Base-by-base conservation (phyloP, 2,888 invertebrate species). In the Congeria kusceri region DNA sequence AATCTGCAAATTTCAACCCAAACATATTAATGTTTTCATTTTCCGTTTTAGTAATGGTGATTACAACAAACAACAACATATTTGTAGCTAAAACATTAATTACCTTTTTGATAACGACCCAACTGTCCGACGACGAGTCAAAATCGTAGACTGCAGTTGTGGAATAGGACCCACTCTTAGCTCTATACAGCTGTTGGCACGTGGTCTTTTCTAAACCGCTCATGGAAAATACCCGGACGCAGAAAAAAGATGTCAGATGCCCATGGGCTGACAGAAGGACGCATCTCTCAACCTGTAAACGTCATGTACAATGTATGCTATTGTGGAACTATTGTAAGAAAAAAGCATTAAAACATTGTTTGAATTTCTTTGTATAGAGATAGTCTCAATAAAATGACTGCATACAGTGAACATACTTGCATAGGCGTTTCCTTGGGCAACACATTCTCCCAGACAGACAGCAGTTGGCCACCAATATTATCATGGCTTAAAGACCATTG, bases 61-160 rank as follows among this genome's bases (percentile, higher is more conserved):
- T n/a, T n/a, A n/a, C n/a, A n/a, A n/a, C n/a, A n/a, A n/a, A n/a
- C n/a, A n/a, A n/a, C n/a, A n/a, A n/a, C n/a, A n/a, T n/a, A n/a
- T n/a, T n/a, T n/a, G n/a, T n/a, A n/a, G n/a, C n/a, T n/a, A n/a
- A n/a, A n/a, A n/a, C n/a, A n/a, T n/a, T n/a, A n/a, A n/a, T 53
- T 74, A 74, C 74, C 62, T 62, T 18, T 58, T 59, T 23, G 25
- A 74, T 74, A 0, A 11, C 23, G n/a, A 25, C 27, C 74, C 74
- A 74, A 23, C 44, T 44, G 28, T 56, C 47, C 15, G 20, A 27
- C 9, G n/a, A 20, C 25, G 56, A 56, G 57, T 77, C 71, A 20
- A 77, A 27, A 18, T 77, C 77, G 57, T 77, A 77, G n/a, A 77
- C 57, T 15, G 20, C 27, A 23, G 62, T 44, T 25, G 9, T 47